Evolutionary conservation across 2,113 vertebrate species (phyloP).

Genomic region (Anolis carolinensis): DNA sequence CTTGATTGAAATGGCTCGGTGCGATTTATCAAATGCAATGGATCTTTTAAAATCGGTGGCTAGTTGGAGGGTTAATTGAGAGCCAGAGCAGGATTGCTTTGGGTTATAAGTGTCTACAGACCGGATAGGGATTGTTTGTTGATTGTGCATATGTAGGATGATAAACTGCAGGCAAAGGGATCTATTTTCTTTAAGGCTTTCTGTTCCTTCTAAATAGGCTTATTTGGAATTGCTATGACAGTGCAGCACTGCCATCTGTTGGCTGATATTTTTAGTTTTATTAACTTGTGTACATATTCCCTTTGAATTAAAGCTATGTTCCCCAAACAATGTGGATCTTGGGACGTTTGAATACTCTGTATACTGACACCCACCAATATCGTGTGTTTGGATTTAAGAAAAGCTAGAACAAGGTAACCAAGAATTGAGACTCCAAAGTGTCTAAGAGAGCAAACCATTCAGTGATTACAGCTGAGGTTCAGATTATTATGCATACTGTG

Average conservation of each 20-base stretch:
- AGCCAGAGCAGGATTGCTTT: conserved; percentile 34
- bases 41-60: conserved; percentile 39
- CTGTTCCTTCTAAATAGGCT: conserved; percentile 33
- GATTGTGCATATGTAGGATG: conserved; percentile 62
- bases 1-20: not conserved
- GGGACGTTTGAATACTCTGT: not conserved
- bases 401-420: not conserved
- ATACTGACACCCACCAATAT: not conserved
- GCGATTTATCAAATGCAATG: conserved; percentile 30
- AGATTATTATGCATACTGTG: not conserved
- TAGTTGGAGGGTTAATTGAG: conserved; percentile 27
- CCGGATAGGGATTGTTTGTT: conserved; percentile 63
- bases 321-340: too few species aligned
- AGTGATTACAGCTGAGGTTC: not conserved
- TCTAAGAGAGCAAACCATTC: not conserved
- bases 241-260: conserved; percentile 77
- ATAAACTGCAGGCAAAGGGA: conserved; percentile 63
- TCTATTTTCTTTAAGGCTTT: conserved; percentile 45
- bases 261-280: conserved; percentile 36
- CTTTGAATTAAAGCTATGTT: not conserved
- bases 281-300: conserved; percentile 31
- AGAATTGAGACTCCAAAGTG: not conserved
- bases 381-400: not conserved
- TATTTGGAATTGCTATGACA: conserved; percentile 58
- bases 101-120: conserved; percentile 46